Base-by-base conservation (phyloP, 2,888 invertebrate genomes). In the Diadegma fenestrale region DNA sequence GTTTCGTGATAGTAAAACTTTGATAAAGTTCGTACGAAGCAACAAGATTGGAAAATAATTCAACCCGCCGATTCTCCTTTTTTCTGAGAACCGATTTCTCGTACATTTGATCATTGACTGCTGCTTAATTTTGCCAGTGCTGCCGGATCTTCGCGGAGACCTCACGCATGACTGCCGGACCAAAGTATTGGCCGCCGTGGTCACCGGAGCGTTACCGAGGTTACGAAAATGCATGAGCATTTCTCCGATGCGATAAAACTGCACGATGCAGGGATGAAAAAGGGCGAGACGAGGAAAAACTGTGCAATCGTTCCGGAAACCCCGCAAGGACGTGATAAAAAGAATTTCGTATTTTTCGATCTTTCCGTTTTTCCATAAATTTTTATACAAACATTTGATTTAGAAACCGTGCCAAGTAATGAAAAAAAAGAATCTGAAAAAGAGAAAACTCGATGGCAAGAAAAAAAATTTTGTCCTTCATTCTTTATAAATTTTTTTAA, bases 141-240 rank as follows among this genome's bases (percentile, higher is more conserved):
- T 30, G 30, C 4, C 41, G 41, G 72, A 26, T 54, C 51, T 17
- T 37, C 54, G n/a, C 54, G n/a, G 26, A 58, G 33, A 30, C 33
- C 75, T 22, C 63, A 77, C 77, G 77, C 77, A 51, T 54, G 82
- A 64, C 61, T 71, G 71, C 41, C 63, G 48, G 14, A 43, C 61
- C 26, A 77, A 82, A 77, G 4, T 48, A 71, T 77, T 45, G 82
- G 30, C n/a, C 22, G 8, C 30, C 19, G 22, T 43, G 69, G 14
- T 22, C 76, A 43, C 43, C 58, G 48, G 72, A 79, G 82, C 64
- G 54, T 77, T 19, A 8, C 48, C 0, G 14, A 41, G 14, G 63
- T 66, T 66, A 77, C 51, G 77, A 77, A 68, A 37, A 41, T 54
- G 17, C 63, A 54, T 30, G 66, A 66, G 41, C 22, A 77, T 51